A percentile compares a stretch with the other conserved stretches of the same genome.
phyloP scores from a whole-genome alignment of 1,140 invertebrate genomes.

The Drosophila arizonae region DNA sequence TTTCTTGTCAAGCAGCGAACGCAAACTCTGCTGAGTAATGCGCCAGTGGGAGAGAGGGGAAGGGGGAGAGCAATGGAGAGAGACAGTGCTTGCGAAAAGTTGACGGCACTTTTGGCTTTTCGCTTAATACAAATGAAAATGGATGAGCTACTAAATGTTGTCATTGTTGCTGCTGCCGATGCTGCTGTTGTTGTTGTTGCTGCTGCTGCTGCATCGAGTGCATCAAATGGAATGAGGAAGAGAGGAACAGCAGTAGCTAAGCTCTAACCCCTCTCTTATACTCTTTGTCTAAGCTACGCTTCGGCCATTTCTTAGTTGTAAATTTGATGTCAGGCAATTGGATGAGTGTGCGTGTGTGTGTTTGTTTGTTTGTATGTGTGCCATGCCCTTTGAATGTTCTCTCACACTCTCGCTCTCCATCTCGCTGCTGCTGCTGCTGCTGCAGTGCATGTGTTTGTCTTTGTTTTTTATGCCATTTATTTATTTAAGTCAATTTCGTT shows the following conservation, averaged over 20 bases:
- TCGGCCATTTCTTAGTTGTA: slow-evolving; percentile 34
- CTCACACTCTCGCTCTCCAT: not conserved
- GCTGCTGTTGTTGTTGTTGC: slow-evolving; percentile 23
- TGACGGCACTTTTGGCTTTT: slow-evolving; percentile 58
- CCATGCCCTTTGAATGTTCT: slow-evolving; percentile 14
- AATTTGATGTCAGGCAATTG: slow-evolving; percentile 38
- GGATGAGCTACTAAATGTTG: slow-evolving; percentile 79
- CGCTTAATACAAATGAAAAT: slow-evolving; percentile 80
- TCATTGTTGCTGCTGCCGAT: slow-evolving; percentile 43
- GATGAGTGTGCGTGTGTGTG: slow-evolving; percentile 16
- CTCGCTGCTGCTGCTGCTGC: slow-evolving; percentile 5
- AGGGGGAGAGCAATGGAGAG: slow-evolving; percentile 1
- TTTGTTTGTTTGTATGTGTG: slow-evolving; percentile 17
- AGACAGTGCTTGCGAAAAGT: slow-evolving; percentile 21
- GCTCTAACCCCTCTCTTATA: too few species aligned
- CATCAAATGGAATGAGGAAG: slow-evolving; percentile 67
- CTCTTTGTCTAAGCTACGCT: not conserved
- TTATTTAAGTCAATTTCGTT: slow-evolving; percentile 80
- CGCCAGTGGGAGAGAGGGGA: slow-evolving; percentile 13
- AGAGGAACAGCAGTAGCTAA: slow-evolving; percentile 47
- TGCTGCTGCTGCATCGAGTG: slow-evolving; percentile 50
- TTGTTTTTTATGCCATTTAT: slow-evolving; percentile 79
- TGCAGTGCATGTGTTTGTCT: slow-evolving; percentile 67
- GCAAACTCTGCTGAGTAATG: slow-evolving; percentile 68
- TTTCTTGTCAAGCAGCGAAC: slow-evolving; percentile 54